Evolutionary conservation across 2,888 invertebrate genomes (phyloP).

Genomic region (Drosophila neonasuta): DNA sequence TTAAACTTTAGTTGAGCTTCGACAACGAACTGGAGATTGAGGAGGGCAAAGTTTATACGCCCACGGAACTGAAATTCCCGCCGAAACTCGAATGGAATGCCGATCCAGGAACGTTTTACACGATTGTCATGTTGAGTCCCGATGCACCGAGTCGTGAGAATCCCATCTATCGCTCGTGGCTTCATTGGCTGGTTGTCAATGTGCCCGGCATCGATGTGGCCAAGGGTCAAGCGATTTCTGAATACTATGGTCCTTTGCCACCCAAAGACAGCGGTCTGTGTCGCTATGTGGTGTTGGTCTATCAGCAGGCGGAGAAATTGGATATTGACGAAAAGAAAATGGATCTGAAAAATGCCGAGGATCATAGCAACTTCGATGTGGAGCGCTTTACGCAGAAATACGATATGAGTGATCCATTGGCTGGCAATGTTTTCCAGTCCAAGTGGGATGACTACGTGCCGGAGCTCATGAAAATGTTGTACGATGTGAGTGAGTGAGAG

Average conservation of each 20-base stretch:
- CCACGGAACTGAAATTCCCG: conserved; percentile 83
- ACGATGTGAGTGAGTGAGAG: conserved; percentile 42
- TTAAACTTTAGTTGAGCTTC: conserved; percentile 51
- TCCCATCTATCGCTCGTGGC: conserved; percentile 92
- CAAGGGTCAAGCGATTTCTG: conserved; percentile 88
- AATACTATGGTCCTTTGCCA: conserved; percentile 92
- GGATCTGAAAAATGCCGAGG: conserved; percentile 73
- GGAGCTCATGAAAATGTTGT: conserved; percentile 70
- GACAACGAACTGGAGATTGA: conserved; percentile 82
- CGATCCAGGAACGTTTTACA: conserved; percentile 66
- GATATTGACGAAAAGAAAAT: conserved; percentile 83
- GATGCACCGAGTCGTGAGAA: conserved; percentile 92
- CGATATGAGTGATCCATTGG: conserved; percentile 87
- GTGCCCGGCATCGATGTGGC: conserved; percentile 88
- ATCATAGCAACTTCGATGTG: conserved; percentile 82
- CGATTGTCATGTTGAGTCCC: conserved; percentile 84
- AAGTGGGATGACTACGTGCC: conserved; percentile 87
- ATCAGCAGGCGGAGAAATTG: conserved; percentile 85
- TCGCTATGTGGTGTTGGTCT: conserved; percentile 90
- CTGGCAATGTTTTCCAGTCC: conserved; percentile 91
- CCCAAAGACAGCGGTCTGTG: conserved; percentile 88
- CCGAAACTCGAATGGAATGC: conserved; percentile 74
- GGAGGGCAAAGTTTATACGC: conserved; percentile 88
- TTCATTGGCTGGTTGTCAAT: conserved; percentile 95
- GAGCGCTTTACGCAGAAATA: conserved; percentile 85